phyloP scores from a whole-genome alignment of 2,797 vertebrate species.

The Choloepus didactylus region DNA sequence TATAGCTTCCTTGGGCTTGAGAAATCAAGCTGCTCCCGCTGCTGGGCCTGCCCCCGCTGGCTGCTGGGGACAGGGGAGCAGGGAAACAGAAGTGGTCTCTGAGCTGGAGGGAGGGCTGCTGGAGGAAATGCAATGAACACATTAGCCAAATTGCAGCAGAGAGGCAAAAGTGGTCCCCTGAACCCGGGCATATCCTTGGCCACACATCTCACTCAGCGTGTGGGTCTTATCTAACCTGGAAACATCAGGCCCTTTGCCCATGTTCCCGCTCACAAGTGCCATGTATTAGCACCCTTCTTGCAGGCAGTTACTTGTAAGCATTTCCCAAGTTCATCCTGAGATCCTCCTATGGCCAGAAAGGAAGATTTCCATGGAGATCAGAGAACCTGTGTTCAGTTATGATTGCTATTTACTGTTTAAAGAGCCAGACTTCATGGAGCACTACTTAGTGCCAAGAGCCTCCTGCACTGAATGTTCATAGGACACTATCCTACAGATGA shows the following conservation, averaged over 20 bases:
- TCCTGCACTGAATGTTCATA: neutral
- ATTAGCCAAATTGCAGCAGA: neutral
- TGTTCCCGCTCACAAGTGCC: rapidly evolving
- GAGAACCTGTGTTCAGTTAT: rapidly evolving
- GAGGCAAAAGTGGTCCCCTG: rapidly evolving
- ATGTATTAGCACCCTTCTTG: neutral
- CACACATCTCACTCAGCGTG: rapidly evolving
- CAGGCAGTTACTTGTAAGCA: neutral
- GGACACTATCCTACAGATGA: neutral
- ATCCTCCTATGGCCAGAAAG: neutral
- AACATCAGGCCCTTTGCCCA: neutral
- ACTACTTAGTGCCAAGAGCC: rapidly evolving
- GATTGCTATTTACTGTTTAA: rapidly evolving
- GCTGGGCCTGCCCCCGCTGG: conserved; percentile 89
- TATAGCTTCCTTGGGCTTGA: conserved; percentile 90
- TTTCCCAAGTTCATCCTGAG: neutral
- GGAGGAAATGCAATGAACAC: neutral
- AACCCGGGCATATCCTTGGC: rapidly evolving
- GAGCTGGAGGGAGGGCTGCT: neutral
- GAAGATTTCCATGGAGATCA: neutral
- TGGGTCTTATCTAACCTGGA: neutral
- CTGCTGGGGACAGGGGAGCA: conserved; percentile 72
- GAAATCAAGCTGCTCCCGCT: conserved; percentile 83
- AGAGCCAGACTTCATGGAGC: neutral
- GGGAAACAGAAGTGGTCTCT: neutral